Evolutionary conservation across 2,113 vertebrate species (phyloP).

Genomic region (Halcyon malimbica): DNA sequence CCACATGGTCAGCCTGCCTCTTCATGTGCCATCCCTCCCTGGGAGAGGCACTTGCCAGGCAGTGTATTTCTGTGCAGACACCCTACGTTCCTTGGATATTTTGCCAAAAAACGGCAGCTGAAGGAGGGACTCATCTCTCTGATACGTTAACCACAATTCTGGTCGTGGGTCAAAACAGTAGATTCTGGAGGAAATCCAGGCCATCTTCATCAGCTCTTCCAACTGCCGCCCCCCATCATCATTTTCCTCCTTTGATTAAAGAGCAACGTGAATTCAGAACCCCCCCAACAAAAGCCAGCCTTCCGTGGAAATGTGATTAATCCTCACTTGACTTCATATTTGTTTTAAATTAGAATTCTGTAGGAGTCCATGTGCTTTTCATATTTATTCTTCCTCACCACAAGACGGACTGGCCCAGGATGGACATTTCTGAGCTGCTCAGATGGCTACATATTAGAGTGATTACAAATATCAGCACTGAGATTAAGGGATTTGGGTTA

Average conservation of each 20-base stretch:
- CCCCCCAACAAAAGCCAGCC: neutral
- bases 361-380: conserved; percentile 55
- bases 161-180: conserved; percentile 3
- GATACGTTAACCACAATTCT: neutral
- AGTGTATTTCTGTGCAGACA: neutral
- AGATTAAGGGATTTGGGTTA: conserved; percentile 22
- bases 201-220: conserved; percentile 25
- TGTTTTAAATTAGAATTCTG: conserved; percentile 60
- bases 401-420: neutral
- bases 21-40: neutral
- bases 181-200: conserved; percentile 35
- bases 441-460: conserved; percentile 13
- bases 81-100: neutral
- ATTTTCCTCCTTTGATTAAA: conserved; percentile 26
- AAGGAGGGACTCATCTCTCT: neutral
- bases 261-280: neutral
- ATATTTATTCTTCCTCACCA: conserved; percentile 50
- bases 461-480: conserved; percentile 32
- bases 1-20: neutral
- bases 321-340: conserved; percentile 43
- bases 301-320: conserved; percentile 41
- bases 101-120: neutral
- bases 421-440: conserved; percentile 36
- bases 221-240: neutral
- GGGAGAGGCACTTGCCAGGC: neutral